Evolutionary conservation across 1,140 invertebrate genomes (phyloP), one percentile per base, ranked within the genome.

Genomic region (Caerostris darwini): DNA sequence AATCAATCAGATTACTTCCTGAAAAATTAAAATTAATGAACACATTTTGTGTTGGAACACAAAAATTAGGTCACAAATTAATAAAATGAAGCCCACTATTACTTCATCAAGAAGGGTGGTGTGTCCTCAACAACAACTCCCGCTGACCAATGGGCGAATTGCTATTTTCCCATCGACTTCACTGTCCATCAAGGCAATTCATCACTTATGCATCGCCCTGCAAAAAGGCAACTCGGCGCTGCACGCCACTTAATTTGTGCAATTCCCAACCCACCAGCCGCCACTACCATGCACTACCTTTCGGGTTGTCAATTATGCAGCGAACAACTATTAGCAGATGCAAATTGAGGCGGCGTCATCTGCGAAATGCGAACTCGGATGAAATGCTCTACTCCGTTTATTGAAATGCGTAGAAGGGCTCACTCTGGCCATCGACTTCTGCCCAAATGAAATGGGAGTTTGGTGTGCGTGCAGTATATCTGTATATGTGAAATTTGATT

Each of bases 161-260:
- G 12, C 50, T 77, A 77, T 77, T 19, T 69, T n/a, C 3, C 17
- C n/a, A n/a, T n/a, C 8, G n/a, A 12, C 71, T 50, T 53, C 54
- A 14, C 82, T 85, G 82, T 85, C 57, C 17, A 85, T 58, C 56
- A 57, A 53, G 4, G 19, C 54, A n/a, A 6, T n/a, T 58, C 54
- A 58, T 85, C 57, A 85, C n/a, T 85, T 57, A 85, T 85, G 54
- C 82, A 85, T 56, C 10, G 53, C 53, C 14, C 54, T 56, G 54
- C 53, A 85, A 85, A 85, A 85, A 85, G 19, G 69, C 69, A 77
- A 12, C 19, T 34, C 19, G 50, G 10, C 50, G 69, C 69, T 50
- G 61, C 56, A n/a, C n/a, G n/a, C 19, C 85, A 87, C 59, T 87
- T 87, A 87, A 87, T 87, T 87, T 87, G 85, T 87, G 85, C 34